Evolutionary conservation across 1,140 invertebrate genomes (phyloP).

Genomic region (Magallana angulata): DNA sequence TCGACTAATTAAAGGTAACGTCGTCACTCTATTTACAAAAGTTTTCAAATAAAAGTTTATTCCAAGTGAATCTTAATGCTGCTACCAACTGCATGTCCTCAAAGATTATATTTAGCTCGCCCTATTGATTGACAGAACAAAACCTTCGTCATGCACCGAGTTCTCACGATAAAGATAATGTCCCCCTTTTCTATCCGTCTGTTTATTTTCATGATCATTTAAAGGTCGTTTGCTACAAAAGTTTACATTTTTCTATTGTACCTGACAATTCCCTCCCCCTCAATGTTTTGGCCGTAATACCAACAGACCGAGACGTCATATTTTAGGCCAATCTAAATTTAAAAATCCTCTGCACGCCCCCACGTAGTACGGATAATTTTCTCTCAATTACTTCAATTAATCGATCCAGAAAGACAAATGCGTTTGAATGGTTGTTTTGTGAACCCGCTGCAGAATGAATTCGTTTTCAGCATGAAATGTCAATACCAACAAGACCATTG

Average conservation of each 20-base stretch:
- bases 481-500: neutral
- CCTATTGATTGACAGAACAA: constrained; percentile 25
- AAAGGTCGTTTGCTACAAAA: neutral
- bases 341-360: neutral
- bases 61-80: neutral
- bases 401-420: neutral
- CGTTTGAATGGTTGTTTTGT: constrained; percentile 13
- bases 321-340: constrained; percentile 11
- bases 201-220: constrained; percentile 21
- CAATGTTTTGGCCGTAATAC: neutral
- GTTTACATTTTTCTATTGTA: constrained; percentile 17
- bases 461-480: constrained; percentile 25
- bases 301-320: neutral
- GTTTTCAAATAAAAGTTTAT: constrained; percentile 27
- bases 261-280: neutral
- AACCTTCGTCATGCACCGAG: constrained; percentile 14
- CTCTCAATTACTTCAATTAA: constrained; percentile 27
- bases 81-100: constrained; percentile 8
- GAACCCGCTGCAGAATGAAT: constrained; percentile 1
- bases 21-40: constrained; percentile 19
- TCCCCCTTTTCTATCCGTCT: neutral
- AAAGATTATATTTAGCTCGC: constrained; percentile 1
- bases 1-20: neutral
- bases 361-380: constrained; percentile 8
- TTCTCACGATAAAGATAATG: constrained; percentile 28